Base-by-base conservation (phyloP, 2,888 invertebrate genomes). In the Cephus pygmeus region DNA sequence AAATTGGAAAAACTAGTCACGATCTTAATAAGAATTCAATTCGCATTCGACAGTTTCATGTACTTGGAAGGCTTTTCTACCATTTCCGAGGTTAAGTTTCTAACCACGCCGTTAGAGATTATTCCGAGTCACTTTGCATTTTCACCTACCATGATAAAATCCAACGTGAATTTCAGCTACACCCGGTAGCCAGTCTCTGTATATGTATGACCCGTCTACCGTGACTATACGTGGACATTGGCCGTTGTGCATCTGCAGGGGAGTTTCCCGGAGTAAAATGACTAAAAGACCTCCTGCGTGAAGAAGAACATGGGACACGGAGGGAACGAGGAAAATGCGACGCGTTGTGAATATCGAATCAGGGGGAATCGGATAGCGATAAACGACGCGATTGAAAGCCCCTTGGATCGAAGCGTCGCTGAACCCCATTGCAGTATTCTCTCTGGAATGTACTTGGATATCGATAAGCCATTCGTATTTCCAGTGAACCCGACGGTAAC, bases 401-500 rank as follows among this genome's bases (percentile, higher is more conserved):
- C 76, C 78, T 78, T 73, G 78, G 76, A 78, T 78, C 78, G 31
- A 71, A 78, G 40, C 78, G 71, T 73, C 68, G 73, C 56, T 12
- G 78, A 74, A 71, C 35, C 33, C 35, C 12, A 35, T 34, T 30
- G 30, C 35, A 34, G 33, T 35, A 74, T 74, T 74, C 74, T 35
- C 74, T 33, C 12, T 15, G 69, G 34, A 40, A 36, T n/a, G 69
- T 76, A 76, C 73, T 73, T 75, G 81, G 82, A 86, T 86, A 86
- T 85, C 85, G 86, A 83, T 85, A 86, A 86, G 84, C 86, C 84
- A 84, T 86, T 84, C 83, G 84, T 85, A 86, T 85, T 86, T 84
- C 73, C 69, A 75, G 73, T 34, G 76, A 71, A 81, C 81, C 77
- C 76, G 56, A 68, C 75, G 75, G 79, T 79, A 80, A 79, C 79